Evolutionary conservation across 1,140 invertebrate genomes (phyloP), one percentile per base, ranked within the genome.

Genomic region (Tribolium madens): DNA sequence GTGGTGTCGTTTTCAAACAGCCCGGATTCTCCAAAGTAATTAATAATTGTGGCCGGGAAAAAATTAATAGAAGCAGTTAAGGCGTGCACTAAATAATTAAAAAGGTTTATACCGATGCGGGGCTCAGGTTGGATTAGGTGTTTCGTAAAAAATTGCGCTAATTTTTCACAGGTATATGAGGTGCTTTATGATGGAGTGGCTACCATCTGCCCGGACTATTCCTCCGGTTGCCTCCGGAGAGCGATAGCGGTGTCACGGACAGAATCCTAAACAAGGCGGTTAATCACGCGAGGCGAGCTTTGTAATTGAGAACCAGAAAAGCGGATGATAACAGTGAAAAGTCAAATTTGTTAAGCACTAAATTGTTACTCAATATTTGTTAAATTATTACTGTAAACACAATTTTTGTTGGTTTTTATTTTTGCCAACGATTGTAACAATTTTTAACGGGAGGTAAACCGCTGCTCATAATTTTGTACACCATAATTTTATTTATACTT

Each of bases 231-330:
- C 52, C 77, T 52, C 53, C 26, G 47, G 77, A 75, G 77, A 78
- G 42, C 77, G 77, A 75, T 78, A 75, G 73, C 68, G 33, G 42
- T 73, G 75, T 50, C 72, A 76, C 75, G 78, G 52, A 70, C 80
- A 72, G 80, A 79, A 81, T 81, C 73, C 80, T 81, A 81, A 81
- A 81, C 78, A 81, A 78, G 76, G 68, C 76, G 64, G 76, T 81
- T 81, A 81, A 81, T 81, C 80, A 81, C 78, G 79, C 76, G 76
- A 79, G 72, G 57, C 75, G 48, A 60, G 64, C 46, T 76, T 53
- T 48, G 71, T 76, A 75, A 79, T 77, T 79, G n/a, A 75, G 60
- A 47, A 17, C 64, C 57, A 71, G 75, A 73, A 76, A 77, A 79
- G 74, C 69, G 60, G 36, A 10, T 42, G 36, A 26, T 26, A 26